A percentile compares a stretch with the other conserved stretches of the same genome.
Evolutionary conservation across 2,888 invertebrate species (phyloP).

Genomic region (Megamerina dolium): DNA sequence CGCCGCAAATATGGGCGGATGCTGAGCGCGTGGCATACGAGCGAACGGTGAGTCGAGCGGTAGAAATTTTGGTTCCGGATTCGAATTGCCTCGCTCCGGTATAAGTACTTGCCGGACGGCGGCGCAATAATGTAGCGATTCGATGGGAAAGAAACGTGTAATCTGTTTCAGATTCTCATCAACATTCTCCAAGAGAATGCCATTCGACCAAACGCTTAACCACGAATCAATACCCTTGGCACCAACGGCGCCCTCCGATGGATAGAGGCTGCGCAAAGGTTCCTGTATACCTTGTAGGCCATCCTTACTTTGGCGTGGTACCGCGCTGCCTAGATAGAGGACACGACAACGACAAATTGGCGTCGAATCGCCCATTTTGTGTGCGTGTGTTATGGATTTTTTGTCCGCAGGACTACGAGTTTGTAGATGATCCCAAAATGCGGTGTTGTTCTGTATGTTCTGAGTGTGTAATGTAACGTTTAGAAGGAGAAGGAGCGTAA

Average conservation of each 20-base stretch:
- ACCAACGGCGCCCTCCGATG: conserved; percentile 84
- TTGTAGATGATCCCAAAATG: background rate
- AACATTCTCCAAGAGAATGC: conserved; percentile 89
- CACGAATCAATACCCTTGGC: conserved; percentile 91
- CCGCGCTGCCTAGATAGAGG: conserved; percentile 91
- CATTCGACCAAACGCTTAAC: conserved; percentile 96
- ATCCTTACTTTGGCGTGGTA: conserved; percentile 96
- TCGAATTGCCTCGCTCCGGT: conserved; percentile 57
- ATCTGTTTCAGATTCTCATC: conserved; percentile 92
- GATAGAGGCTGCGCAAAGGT: conserved; percentile 90
- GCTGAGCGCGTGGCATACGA: conserved; percentile 82
- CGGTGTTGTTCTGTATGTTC: background rate
- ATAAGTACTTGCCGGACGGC: conserved; percentile 82
- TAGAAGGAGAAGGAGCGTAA: background rate
- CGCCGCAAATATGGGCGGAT: conserved; percentile 95
- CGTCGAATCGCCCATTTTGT: conserved; percentile 66
- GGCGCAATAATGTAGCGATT: conserved; percentile 91
- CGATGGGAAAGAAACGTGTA: conserved; percentile 92
- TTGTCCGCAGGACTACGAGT: background rate
- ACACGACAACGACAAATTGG: conserved; percentile 96
- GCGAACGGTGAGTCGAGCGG: conserved; percentile 96
- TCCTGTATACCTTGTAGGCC: conserved; percentile 97
- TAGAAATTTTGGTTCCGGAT: conserved; percentile 78
- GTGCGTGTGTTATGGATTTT: background rate
- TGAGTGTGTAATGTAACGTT: no score